phyloP scores from a whole-genome alignment of 2,113 vertebrate species.

The Myotis brandtii region DNA sequence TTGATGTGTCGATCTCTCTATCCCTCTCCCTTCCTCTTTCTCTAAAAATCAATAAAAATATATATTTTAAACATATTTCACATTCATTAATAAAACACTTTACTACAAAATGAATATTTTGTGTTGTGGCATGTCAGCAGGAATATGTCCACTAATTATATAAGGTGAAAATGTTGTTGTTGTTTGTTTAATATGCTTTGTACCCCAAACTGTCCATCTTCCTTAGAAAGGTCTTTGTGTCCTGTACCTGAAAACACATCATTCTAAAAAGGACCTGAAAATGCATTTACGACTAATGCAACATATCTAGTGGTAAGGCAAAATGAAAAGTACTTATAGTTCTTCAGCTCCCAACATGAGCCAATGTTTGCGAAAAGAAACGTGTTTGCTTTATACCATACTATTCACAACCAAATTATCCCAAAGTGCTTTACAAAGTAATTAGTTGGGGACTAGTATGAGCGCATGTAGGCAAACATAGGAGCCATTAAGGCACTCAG shows the following conservation, averaged over 20 bases:
- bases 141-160: neutral
- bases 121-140: neutral
- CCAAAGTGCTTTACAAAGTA: conserved; percentile 75
- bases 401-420: conserved; percentile 76
- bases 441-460: conserved; percentile 70
- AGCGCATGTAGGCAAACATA: conserved; percentile 64
- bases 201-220: neutral
- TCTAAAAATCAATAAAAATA: neutral
- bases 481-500: conserved; percentile 61
- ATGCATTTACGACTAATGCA: neutral
- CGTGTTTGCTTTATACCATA: conserved; percentile 67
- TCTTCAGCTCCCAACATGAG: conserved; percentile 43
- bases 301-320: neutral
- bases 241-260: neutral
- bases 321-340: conserved; percentile 20
- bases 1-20: no score
- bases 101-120: conserved; percentile 27
- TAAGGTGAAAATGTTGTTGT: neutral
- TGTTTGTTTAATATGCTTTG: neutral
- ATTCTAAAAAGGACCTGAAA: neutral
- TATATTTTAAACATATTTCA: neutral
- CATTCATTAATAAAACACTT: conserved; percentile 9
- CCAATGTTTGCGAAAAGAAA: conserved; percentile 66
- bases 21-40: no score
- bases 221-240: neutral